Evolutionary conservation across 2,888 invertebrate species (phyloP).

Genomic region (Nomada lathburiana): DNA sequence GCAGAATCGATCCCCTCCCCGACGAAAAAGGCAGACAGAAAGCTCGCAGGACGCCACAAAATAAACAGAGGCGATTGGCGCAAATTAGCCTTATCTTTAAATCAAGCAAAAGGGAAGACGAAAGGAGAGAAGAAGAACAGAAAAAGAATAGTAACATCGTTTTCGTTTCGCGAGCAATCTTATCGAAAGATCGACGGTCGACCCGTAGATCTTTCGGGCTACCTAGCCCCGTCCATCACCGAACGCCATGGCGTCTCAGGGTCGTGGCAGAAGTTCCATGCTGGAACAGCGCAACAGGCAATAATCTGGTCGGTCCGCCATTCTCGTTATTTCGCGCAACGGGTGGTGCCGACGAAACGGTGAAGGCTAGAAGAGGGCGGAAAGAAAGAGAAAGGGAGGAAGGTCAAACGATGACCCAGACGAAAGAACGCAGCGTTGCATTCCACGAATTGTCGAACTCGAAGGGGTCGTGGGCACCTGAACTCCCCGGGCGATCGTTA

Average conservation of each 20-base stretch:
- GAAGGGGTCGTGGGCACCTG: constrained; percentile 38
- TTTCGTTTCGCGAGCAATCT: background rate
- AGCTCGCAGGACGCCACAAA: background rate
- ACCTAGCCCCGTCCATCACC: constrained; percentile 57
- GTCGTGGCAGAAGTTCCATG: constrained; percentile 56
- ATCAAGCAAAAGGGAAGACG: too few species aligned
- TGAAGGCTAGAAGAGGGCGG: constrained; percentile 19
- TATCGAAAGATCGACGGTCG: constrained; percentile 46
- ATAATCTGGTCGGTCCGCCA: constrained; percentile 65
- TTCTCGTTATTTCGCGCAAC: constrained; percentile 77
- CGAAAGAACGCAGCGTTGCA: constrained; percentile 53
- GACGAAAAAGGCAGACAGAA: background rate
- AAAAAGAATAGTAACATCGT: background rate
- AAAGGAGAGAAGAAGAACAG: background rate
- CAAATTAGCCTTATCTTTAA: background rate
- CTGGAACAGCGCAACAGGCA: constrained; percentile 60
- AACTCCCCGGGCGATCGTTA: constrained; percentile 26
- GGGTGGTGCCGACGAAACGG: constrained; percentile 68
- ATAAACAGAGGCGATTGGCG: background rate
- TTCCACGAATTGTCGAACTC: constrained; percentile 60
- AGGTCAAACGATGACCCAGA: constrained; percentile 64
- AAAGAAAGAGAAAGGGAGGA: constrained; percentile 56
- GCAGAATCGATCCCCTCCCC: background rate
- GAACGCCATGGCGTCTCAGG: constrained; percentile 52
- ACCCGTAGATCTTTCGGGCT: constrained; percentile 35